Evolutionary conservation across 2,888 invertebrate species (phyloP), one percentile per base, ranked within the genome.

Genomic region (Chironomus riparius): DNA sequence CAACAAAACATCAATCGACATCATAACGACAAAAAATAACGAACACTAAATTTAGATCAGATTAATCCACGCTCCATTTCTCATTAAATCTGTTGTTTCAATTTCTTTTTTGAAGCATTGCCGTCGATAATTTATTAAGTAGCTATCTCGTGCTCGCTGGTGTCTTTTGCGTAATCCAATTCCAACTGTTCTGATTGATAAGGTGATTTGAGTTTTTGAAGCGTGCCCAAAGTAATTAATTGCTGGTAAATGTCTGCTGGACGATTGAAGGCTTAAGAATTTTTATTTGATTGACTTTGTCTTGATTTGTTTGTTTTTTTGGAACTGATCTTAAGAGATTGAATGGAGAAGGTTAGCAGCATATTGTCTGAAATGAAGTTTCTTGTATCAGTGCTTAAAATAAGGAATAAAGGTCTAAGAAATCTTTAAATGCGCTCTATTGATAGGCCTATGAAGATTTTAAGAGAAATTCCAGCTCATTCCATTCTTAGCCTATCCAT

Each of bases 131-230:
- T 72, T 62, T 62, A 72, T 72, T 62, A 56, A 56, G 56, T 15
- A 56, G n/a, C 56, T 68, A 4, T 70, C 18, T 22, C 68, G 24
- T 22, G 22, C 15, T 13, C 2, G n/a, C 68, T 70, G 48, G 48
- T 50, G 70, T 70, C 15, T 70, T 56, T 56, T 56, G 6, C 15
- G n/a, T 18, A 56, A 56, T 56, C 65, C 18, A 24, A 22, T 22
- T 12, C 12, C 65, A 65, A n/a, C 56, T 65, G 21, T 65, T 71
- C 71, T 71, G 71, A 71, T 71, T 71, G 71, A 71, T 71, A 71
- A 71, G 56, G 50, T 71, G 50, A 50, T 70, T 21, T 24, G 24
- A 71, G 15, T 71, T 50, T 70, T 48, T 38, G 72, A 56, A 72
- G 72, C 72, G 72, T 72, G 72, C 72, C 61, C 72, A 61, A 38